Percentiles rank a stretch among this genome's conserved stretches.
phyloP scores from a whole-genome alignment of 1,140 invertebrate species.

The Drosophila obscura region DNA sequence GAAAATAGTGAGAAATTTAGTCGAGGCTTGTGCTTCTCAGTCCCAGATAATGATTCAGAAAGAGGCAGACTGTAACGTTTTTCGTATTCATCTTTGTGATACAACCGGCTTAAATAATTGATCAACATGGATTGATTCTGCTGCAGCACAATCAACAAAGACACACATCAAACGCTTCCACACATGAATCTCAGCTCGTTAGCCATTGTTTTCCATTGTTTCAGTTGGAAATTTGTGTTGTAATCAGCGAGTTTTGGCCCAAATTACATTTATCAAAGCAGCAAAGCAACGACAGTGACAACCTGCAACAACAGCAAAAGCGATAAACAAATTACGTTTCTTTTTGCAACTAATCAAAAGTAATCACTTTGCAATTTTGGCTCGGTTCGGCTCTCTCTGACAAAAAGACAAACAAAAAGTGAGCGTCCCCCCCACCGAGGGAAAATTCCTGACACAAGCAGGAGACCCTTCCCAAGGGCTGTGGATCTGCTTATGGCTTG shows the following conservation, averaged over 20 bases:
- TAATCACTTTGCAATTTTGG: constrained; percentile 79
- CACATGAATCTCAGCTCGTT: constrained; percentile 40
- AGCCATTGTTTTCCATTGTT: constrained; percentile 41
- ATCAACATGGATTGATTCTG: neutral
- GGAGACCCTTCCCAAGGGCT: constrained; percentile 13
- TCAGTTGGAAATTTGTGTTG: constrained; percentile 45
- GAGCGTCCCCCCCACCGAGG: constrained; percentile 9
- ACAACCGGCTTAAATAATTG: too few relatives aligned
- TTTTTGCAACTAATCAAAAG: constrained; percentile 82
- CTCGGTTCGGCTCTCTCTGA: constrained; percentile 30
- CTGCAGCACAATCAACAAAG: constrained; percentile 3
- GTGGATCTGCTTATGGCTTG: neutral
- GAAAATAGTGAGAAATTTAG: too few relatives aligned
- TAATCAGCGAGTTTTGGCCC: constrained; percentile 66
- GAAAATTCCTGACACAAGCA: constrained; percentile 61
- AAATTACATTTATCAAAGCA: constrained; percentile 78
- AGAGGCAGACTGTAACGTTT: too few relatives aligned
- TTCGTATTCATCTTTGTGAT: too few relatives aligned
- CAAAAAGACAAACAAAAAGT: constrained; percentile 79
- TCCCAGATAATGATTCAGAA: too few relatives aligned
- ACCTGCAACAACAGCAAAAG: constrained; percentile 19
- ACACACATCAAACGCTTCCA: constrained; percentile 32
- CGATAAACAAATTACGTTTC: constrained; percentile 81
- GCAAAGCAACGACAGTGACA: neutral
- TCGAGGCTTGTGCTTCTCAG: too few relatives aligned